Evolutionary conservation across 2,888 invertebrate genomes (phyloP).

Genomic region (Zygothrica quintamaculata): DNA sequence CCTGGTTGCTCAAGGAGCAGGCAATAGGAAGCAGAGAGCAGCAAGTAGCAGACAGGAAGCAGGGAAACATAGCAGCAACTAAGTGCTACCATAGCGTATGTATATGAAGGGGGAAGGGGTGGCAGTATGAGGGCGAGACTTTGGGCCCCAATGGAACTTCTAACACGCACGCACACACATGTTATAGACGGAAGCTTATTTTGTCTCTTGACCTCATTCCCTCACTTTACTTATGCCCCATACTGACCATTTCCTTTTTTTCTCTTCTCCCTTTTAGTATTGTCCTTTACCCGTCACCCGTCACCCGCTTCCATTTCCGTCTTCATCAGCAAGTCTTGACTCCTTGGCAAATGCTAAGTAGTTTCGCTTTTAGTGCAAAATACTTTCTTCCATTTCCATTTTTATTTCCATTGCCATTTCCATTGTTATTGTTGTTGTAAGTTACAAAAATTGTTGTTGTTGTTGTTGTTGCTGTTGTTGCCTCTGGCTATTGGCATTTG

Average conservation of each 20-base stretch:
- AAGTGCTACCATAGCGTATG: constrained; percentile 38
- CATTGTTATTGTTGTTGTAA: constrained; percentile 24
- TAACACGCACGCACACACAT: constrained; percentile 16
- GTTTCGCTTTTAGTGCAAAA: constrained; percentile 78
- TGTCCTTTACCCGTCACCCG: constrained; percentile 16
- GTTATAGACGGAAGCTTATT: constrained; percentile 68
- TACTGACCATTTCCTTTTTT: no score
- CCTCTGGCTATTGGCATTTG: constrained; percentile 40
- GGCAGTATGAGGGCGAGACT: background rate
- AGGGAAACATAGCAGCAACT: constrained; percentile 18
- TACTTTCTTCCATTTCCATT: constrained; percentile 47
- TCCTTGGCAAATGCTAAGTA: constrained; percentile 71
- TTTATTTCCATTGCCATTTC: background rate
- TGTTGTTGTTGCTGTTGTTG: constrained; percentile 36
- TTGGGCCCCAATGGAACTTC: constrained; percentile 2
- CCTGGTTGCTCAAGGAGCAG: background rate
- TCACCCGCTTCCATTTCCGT: constrained; percentile 7
- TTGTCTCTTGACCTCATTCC: constrained; percentile 77
- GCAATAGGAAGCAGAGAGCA: constrained; percentile 10
- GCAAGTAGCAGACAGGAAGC: constrained; percentile 15
- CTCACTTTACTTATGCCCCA: constrained; percentile 30
- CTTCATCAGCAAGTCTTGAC: constrained; percentile 23
- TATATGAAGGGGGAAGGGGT: background rate
- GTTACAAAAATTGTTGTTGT: constrained; percentile 17
- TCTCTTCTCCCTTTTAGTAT: background rate